Percentiles rank a stretch among this genome's conserved stretches.
These are phyloP conservation scores for Rhabdomys dilectus DNA, from an alignment of 2,113 vertebrate genomes.

Conservation along the genomic window DNA sequence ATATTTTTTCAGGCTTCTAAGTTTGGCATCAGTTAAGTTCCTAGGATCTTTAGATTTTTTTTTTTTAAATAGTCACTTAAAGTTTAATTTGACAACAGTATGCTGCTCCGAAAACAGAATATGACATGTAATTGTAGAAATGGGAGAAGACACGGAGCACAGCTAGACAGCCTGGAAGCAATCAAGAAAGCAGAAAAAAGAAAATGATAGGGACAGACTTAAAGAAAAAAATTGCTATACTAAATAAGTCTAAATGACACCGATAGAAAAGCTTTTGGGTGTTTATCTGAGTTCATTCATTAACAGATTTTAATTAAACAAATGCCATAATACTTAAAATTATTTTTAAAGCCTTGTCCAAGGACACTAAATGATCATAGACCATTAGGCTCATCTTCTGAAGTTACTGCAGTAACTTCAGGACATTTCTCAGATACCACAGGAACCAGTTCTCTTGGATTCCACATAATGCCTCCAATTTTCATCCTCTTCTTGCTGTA, in stretches of 20 bases:
- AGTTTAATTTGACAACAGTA: slow-evolving; percentile 60
- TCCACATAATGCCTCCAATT: neutral
- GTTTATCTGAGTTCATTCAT: slow-evolving; percentile 46
- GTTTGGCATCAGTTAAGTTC: slow-evolving; percentile 32
- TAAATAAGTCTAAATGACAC: slow-evolving; percentile 42
- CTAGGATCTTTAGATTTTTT: slow-evolving; percentile 48
- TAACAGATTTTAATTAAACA: neutral
- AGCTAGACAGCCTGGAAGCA: slow-evolving; percentile 24
- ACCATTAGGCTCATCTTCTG: neutral
- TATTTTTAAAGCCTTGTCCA: slow-evolving; percentile 54
- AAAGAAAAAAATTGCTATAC: slow-evolving; percentile 51
- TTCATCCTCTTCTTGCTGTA: neutral
- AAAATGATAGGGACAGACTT: neutral
- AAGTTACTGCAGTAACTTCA: neutral
- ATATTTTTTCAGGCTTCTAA: slow-evolving; percentile 59
- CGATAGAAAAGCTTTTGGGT: too few relatives aligned
- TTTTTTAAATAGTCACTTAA: slow-evolving; percentile 10
- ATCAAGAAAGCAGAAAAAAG: neutral
- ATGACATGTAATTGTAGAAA: slow-evolving; percentile 4
- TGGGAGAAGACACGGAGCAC: neutral
- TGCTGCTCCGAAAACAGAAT: slow-evolving; percentile 46
- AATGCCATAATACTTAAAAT: neutral
- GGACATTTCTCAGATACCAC: neutral
- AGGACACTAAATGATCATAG: slow-evolving; percentile 23
- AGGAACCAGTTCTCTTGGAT: slow-evolving; percentile 23